Percentiles rank a stretch among this genome's conserved stretches.
Conservation (phyloP, 2,113 vertebrate genomes). For the Suricata suricatta region DNA sequence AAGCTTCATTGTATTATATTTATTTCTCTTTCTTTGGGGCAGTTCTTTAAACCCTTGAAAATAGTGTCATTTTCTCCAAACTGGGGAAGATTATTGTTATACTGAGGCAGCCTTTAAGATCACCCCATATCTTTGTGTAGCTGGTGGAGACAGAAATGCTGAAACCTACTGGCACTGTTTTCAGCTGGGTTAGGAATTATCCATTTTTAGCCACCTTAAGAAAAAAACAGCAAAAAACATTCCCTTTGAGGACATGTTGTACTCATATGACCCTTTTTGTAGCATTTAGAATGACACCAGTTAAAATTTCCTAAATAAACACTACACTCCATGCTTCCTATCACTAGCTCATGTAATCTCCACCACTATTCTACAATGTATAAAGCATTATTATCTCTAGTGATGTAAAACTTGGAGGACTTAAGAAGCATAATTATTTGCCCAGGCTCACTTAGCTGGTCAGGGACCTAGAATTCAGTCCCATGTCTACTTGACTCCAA, state of each 20-base stretch:
- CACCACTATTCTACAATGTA: not conserved
- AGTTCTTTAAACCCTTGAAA: not conserved
- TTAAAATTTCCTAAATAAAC: not conserved
- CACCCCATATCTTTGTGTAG: not conserved
- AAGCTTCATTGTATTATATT: not conserved
- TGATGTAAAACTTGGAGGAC: not conserved
- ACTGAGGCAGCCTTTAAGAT: not conserved
- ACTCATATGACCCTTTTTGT: not conserved
- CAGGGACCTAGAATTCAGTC: not conserved
- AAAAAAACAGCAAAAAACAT: not conserved
- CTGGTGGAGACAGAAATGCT: not conserved
- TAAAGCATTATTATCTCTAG: not conserved
- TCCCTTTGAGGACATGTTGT: not conserved
- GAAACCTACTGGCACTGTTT: not conserved
- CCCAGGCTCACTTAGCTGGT: not conserved
- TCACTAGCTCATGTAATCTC: not conserved
- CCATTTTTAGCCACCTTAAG: not conserved
- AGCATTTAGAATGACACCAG: not conserved
- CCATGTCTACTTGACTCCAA: not conserved
- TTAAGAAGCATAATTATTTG: not conserved
- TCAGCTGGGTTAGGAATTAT: not conserved
- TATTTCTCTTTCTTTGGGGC: not conserved
- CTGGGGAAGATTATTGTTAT: not conserved
- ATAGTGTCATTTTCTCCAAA: not conserved
- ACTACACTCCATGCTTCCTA: not conserved